A percentile compares a stretch with the other conserved stretches of the same genome.
Evolutionary conservation across 1,140 invertebrate genomes (phyloP).

Genomic region (Orius insidiosus): DNA sequence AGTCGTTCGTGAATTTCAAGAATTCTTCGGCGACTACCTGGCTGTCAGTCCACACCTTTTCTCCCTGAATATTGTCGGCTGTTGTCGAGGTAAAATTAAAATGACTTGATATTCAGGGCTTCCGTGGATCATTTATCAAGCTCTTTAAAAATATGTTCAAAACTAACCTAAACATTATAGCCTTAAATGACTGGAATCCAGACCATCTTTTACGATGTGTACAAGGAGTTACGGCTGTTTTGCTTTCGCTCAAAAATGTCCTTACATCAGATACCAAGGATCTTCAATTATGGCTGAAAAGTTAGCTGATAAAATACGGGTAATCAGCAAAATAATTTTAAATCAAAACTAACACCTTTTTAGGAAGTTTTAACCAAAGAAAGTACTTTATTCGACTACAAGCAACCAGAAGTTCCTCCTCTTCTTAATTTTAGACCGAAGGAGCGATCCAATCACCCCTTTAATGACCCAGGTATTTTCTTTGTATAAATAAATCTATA

Average conservation of each 20-base stretch:
- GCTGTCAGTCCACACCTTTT: slow-evolving; percentile 83
- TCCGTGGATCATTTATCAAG: too few species aligned
- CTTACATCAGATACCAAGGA: slow-evolving; percentile 79
- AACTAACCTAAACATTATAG: too few species aligned
- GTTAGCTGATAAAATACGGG: slow-evolving; percentile 65
- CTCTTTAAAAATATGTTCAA: too few species aligned
- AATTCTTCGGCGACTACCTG: slow-evolving; percentile 89
- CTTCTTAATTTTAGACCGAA: slow-evolving; percentile 72
- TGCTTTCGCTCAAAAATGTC: slow-evolving; percentile 86
- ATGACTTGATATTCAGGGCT: slow-evolving; percentile 39
- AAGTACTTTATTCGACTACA: slow-evolving; percentile 69
- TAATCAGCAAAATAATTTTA: too few species aligned
- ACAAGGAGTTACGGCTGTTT: slow-evolving; percentile 67
- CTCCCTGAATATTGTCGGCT: slow-evolving; percentile 47
- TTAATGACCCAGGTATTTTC: slow-evolving; percentile 65
- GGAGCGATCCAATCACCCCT: slow-evolving; percentile 90
- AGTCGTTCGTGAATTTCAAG: slow-evolving; percentile 84
- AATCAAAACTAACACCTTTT: too few species aligned
- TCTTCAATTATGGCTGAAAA: slow-evolving; percentile 71
- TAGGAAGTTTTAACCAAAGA: slow-evolving; percentile 71
- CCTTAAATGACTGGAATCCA: slow-evolving; percentile 42
- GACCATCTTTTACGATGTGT: slow-evolving; percentile 53
- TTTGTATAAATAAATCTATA: slow-evolving; percentile 9
- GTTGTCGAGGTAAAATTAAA: slow-evolving; percentile 36
- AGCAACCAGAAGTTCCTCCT: slow-evolving; percentile 49